These are phyloP conservation scores for Carassius auratus DNA, from an alignment of 2,113 vertebrate species.

Conservation along the genomic window DNA sequence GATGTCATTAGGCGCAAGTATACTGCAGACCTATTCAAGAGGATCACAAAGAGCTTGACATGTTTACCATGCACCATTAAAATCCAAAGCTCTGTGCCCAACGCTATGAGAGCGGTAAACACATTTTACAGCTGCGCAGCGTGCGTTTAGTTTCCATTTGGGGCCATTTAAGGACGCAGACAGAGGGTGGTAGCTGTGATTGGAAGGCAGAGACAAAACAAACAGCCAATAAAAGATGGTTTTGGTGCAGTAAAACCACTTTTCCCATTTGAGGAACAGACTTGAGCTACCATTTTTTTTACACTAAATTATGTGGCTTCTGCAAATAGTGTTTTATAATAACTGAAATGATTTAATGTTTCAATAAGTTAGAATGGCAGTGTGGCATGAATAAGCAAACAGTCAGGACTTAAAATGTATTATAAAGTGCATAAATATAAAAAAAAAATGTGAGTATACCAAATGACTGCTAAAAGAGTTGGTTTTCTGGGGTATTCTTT, in stretches of 20 bases:
- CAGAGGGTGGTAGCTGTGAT: constrained; percentile 71
- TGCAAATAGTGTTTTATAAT: constrained; percentile 1
- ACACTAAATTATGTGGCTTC: constrained; percentile 16
- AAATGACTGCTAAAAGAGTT: neutral
- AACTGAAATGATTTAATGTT: constrained; percentile 19
- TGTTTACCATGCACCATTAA: constrained; percentile 29
- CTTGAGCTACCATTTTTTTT: neutral
- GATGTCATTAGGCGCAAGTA: constrained; percentile 34
- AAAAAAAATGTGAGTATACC: neutral
- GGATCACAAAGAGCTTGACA: constrained; percentile 18
- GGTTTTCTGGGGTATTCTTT: neutral
- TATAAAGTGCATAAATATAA: neutral
- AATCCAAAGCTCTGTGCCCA: constrained; percentile 21
- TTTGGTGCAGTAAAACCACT: constrained; percentile 10
- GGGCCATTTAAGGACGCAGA: constrained; percentile 66
- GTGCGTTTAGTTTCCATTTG: constrained; percentile 63
- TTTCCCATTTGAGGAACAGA: constrained; percentile 19
- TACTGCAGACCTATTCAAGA: neutral
- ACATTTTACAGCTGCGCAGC: constrained; percentile 67
- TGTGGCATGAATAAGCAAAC: neutral
- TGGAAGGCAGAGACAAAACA: constrained; percentile 69
- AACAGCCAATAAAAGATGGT: constrained; percentile 12
- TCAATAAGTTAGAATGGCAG: neutral
- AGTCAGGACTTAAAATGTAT: neutral
- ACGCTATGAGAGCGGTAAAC: constrained; percentile 62